Base-by-base conservation (phyloP, 2,113 vertebrate species). In the Chionodraco myersi region DNA sequence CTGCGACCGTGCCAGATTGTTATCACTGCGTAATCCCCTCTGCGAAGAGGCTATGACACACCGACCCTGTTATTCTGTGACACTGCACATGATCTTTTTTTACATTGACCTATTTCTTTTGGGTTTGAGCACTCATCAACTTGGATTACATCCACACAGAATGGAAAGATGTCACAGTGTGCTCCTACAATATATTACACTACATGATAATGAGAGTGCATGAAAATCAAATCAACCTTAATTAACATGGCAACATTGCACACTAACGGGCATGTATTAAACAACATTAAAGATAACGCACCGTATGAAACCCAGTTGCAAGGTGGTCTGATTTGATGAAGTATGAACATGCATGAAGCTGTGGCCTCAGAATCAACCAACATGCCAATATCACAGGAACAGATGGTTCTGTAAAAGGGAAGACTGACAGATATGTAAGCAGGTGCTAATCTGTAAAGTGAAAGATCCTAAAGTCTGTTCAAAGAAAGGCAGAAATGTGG, bases 1-100 rank as follows among this genome's bases (percentile, higher is more conserved):
- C 87, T 82, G 79, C 44, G 30, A 83, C 79, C 48, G 16, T 68
- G 75, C 83, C 82, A 54, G 84, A 82, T 76, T 92, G 92, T 93
- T 91, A 79, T 93, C 86, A 81, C 84, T 79, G 81, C 58, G 54
- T 93, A 93, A 94, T 92, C 92, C 88, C 12, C 44, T 49, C n/a
- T 15, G 64, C 85, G 68, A 68, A 59, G 75, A 82, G 70, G 56
- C 86, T 87, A 64, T 77, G 84, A 86, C 84, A 85, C 75, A 82
- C 59, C 51, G 44, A 61, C 79, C n/a, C 18, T 18, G 63, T 66
- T 79, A 56, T 66, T 83, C 36, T 70, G 41, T 65, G 68, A 59
- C 72, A 70, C 44, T 59, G 48, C 64, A 74, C 49, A 70, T 36
- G 14, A 60, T 78, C 6, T 76, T 81, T 80, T 63, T 75, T 41